phyloP scores from a whole-genome alignment of 2,113 vertebrate genomes.

The Puntigrus tetrazona region DNA sequence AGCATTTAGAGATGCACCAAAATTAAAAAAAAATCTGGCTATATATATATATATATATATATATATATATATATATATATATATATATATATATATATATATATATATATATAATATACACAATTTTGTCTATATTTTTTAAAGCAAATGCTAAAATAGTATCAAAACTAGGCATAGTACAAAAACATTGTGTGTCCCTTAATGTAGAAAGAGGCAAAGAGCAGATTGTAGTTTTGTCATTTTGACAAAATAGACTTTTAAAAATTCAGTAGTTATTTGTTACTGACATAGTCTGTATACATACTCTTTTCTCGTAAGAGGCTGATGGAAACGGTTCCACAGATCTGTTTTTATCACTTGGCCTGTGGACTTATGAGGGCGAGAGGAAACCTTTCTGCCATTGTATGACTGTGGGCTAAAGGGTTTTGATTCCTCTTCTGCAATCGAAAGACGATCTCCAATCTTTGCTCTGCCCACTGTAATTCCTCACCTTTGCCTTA shows the following conservation, averaged over 20 bases:
- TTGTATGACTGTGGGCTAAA: slow-evolving; percentile 46
- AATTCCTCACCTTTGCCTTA: slow-evolving; percentile 51
- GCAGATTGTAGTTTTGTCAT: background rate
- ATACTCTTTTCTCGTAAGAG: background rate
- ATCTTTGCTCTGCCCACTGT: slow-evolving; percentile 45
- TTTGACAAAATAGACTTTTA: background rate
- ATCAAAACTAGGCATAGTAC: background rate
- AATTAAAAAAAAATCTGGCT: background rate
- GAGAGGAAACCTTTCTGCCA: slow-evolving; percentile 44
- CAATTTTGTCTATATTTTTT: no score
- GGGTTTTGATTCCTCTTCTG: slow-evolving; percentile 47
- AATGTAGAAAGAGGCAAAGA: background rate
- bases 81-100: no score
- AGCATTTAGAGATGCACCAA: background rate
- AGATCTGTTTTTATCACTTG: slow-evolving; percentile 49
- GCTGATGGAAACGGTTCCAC: slow-evolving; percentile 11
- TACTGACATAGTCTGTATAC: background rate
- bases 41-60: no score
- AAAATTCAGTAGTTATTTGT: background rate
- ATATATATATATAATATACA: no score
- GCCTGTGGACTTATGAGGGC: slow-evolving; percentile 48
- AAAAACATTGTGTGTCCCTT: background rate
- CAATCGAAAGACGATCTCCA: slow-evolving; percentile 48
- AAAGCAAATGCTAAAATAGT: no score
- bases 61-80: no score